A percentile compares a stretch with the other conserved stretches of the same genome.
These are phyloP conservation scores for Tortrix viridana DNA, from an alignment of 2,888 invertebrate genomes.

Conservation along the genomic window DNA sequence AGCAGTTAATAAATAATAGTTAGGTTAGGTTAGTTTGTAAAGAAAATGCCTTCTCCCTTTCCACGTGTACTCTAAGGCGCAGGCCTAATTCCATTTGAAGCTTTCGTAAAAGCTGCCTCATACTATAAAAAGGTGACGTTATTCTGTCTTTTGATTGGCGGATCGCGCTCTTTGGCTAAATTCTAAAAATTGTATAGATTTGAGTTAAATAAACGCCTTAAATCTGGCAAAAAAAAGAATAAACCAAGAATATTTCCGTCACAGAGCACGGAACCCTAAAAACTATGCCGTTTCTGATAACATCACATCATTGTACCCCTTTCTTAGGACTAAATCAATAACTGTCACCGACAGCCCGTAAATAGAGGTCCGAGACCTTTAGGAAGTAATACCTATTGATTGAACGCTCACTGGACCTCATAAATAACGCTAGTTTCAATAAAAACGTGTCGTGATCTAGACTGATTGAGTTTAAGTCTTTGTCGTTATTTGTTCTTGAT, in stretches of 20 bases:
- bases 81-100: conserved; percentile 21
- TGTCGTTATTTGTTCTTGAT: neutral
- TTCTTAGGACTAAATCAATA: conserved; percentile 49
- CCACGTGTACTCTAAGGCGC: neutral
- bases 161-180: neutral
- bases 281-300: conserved; percentile 25
- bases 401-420: conserved; percentile 34
- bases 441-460: conserved; percentile 28
- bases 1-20: too few relatives aligned
- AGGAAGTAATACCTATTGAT: conserved; percentile 47
- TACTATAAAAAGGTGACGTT: conserved; percentile 13
- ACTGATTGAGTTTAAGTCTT: conserved; percentile 14
- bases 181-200: neutral
- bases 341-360: conserved; percentile 48
- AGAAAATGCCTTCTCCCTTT: neutral
- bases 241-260: neutral
- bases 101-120: conserved; percentile 9
- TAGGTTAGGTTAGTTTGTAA: too few relatives aligned
- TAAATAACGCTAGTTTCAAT: conserved; percentile 41
- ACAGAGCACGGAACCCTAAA: conserved; percentile 1
- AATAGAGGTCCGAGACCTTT: conserved; percentile 45
- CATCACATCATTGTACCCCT: conserved; percentile 33
- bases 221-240: neutral
- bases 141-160: neutral
- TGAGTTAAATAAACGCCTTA: neutral